Evolutionary conservation across 2,797 vertebrate species (phyloP).

Genomic region (Lithobates sylvaticus): DNA sequence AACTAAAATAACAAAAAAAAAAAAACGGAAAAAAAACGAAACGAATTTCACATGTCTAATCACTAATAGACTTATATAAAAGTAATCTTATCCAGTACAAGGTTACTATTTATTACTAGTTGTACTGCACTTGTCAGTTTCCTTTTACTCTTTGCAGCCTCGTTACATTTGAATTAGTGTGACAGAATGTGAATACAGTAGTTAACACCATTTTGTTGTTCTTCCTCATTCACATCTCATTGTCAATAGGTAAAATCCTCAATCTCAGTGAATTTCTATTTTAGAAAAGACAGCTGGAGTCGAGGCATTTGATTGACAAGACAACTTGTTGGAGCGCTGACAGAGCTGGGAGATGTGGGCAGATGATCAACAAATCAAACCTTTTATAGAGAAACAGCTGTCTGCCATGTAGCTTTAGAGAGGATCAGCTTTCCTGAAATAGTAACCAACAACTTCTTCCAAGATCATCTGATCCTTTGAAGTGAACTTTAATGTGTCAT

Average conservation of each 20-base stretch:
- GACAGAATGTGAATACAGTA: not conserved
- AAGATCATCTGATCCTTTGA: constrained; percentile 40
- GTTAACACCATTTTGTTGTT: constrained; percentile 1
- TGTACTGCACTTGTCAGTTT: not conserved
- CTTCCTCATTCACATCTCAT: not conserved
- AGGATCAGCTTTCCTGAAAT: constrained; percentile 49
- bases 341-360: constrained; percentile 22
- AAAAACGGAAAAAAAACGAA: too few species aligned
- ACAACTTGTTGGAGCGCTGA: constrained; percentile 23
- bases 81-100: too few species aligned
- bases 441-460: constrained; percentile 36
- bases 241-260: constrained; percentile 16
- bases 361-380: constrained; percentile 28
- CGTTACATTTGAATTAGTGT: not conserved
- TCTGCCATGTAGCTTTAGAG: constrained; percentile 36
- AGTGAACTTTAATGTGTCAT: constrained; percentile 19
- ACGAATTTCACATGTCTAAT: too few species aligned
- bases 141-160: not conserved
- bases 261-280: constrained; percentile 32
- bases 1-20: too few species aligned
- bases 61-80: too few species aligned
- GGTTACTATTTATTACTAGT: not conserved
- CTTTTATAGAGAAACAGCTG: constrained; percentile 60
- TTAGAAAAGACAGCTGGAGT: constrained; percentile 49
- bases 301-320: constrained; percentile 41